Base-by-base conservation (phyloP, 2,888 invertebrate genomes). In the Melanostoma scalare region DNA sequence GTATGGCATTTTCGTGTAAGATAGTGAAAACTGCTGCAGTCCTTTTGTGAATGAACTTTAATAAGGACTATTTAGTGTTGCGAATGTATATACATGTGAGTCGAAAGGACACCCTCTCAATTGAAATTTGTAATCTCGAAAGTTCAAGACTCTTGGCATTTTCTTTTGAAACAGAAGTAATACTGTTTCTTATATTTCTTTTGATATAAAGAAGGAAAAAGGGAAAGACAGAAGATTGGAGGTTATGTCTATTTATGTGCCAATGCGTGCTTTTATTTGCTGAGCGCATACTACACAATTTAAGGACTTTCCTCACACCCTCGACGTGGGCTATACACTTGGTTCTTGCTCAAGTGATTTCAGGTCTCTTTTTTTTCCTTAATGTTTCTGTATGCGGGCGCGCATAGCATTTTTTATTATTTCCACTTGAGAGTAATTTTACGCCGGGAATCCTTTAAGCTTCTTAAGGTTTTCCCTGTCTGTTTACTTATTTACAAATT, bases 401-500 rank as follows among this genome's bases (percentile, higher is more conserved):
- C 67, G 67, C 61, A 56, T 60, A 53, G 77, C 61, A 40, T 53
- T 53, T 69, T 75, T 84, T 74, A 75, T 67, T 84, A 69, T 71
- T 79, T 79, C 84, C 84, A 79, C 84, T 84, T 72, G 85, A 85
- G 79, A 76, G 85, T 80, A 85, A 85, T 85, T 85, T 76, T 76
- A 80, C 80, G 75, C 56, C 56, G 79, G 68, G 80, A 85, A 85
- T 79, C 85, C 85, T 85, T 79, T 85, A 85, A 85, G 85, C 85
- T 85, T 85, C 80, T 85, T 85, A 85, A 76, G 71, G 72, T 76
- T 72, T 74, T 74, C 67, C 60, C 53, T 74, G 65, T 84, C 79
- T 84, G 78, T 84, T 84, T 84, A 84, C 84, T 84, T 84, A 84
- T 84, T 84, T 84, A 84, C 79, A 84, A 84, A 84, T 84, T 84